These are phyloP conservation scores for Marmota flaviventris DNA, from an alignment of 2,113 vertebrate species.

Conservation along the genomic window DNA sequence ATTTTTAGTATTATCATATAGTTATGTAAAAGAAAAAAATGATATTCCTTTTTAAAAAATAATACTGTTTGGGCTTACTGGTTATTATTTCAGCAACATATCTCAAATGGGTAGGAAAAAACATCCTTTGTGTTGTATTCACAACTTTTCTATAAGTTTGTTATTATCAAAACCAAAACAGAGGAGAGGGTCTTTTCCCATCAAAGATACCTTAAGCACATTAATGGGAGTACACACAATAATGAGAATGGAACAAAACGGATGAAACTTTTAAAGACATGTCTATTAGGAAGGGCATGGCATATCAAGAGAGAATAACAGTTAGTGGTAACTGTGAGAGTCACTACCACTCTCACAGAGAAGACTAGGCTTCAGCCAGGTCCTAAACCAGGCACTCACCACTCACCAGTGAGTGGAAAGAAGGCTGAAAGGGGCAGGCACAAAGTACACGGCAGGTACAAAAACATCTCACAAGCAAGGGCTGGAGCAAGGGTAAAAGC, in stretches of 20 bases:
- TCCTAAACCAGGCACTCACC: background rate
- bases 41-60: background rate
- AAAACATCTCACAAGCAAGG: background rate
- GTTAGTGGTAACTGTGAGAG: background rate
- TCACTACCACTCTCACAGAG: background rate
- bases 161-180: conserved; percentile 28
- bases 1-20: conserved; percentile 20
- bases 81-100: conserved; percentile 7
- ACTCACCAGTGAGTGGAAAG: background rate
- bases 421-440: background rate
- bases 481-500: background rate
- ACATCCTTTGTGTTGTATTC: background rate
- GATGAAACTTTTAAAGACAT: background rate
- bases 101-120: background rate
- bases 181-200: background rate
- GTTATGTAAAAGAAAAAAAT: background rate
- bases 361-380: background rate
- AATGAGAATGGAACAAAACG: background rate
- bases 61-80: background rate
- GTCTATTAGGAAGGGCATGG: too few relatives aligned
- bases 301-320: background rate
- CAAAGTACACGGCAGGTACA: background rate
- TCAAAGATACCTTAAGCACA: background rate
- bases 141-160: background rate
- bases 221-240: background rate